phyloP scores from a whole-genome alignment of 2,113 vertebrate genomes.

The Carassius auratus region DNA sequence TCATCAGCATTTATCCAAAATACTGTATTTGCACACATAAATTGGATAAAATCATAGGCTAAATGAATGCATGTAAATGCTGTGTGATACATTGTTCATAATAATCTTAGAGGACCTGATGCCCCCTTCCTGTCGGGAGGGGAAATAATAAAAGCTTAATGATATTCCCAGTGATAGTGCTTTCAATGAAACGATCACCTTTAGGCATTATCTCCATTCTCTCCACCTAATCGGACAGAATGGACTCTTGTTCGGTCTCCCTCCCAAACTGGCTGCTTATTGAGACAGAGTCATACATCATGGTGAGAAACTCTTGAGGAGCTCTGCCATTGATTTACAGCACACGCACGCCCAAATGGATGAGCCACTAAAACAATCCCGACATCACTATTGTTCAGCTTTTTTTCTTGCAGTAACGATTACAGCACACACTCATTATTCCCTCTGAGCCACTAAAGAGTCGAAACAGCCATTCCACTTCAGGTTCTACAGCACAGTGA shows the following conservation, averaged over 20 bases:
- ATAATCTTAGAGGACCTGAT: background rate
- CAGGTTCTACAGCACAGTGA: slow-evolving; percentile 6
- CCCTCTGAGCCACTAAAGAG: slow-evolving; percentile 35
- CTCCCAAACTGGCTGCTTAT: slow-evolving; percentile 10
- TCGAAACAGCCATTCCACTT: slow-evolving; percentile 26
- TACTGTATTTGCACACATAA: background rate
- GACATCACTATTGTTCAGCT: slow-evolving; percentile 5
- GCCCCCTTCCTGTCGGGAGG: background rate
- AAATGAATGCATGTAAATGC: no score
- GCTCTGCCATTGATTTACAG: slow-evolving; percentile 41
- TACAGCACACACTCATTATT: slow-evolving; percentile 22
- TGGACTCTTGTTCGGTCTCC: slow-evolving; percentile 1
- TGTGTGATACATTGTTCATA: background rate
- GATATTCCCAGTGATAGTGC: background rate
- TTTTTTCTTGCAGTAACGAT: background rate
- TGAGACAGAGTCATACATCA: slow-evolving; percentile 36
- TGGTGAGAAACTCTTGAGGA: slow-evolving; percentile 12
- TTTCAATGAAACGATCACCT: background rate
- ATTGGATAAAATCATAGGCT: no score
- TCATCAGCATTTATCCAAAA: background rate
- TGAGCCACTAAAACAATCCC: slow-evolving; percentile 25
- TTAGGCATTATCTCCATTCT: slow-evolving; percentile 17
- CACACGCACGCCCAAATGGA: slow-evolving; percentile 27
- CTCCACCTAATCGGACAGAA: slow-evolving; percentile 18
- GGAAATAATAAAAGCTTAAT: background rate